phyloP scores from a whole-genome alignment of 2,888 invertebrate genomes.

The Acanthacorydalis orientalis region DNA sequence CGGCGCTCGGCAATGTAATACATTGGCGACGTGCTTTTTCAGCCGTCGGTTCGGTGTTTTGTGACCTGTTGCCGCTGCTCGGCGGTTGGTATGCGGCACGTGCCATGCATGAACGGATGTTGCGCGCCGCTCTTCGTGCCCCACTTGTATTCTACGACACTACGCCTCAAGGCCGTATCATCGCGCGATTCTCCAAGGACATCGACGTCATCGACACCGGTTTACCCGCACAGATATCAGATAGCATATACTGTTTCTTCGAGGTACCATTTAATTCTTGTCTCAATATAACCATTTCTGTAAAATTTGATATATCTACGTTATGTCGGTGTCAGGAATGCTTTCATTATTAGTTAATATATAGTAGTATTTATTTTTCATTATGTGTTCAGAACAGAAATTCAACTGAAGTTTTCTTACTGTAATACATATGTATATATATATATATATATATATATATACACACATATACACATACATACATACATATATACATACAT shows the following conservation, averaged over 20 bases:
- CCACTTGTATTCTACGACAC: slow-evolving; percentile 65
- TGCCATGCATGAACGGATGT: slow-evolving; percentile 37
- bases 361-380: neutral
- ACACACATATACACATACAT: neutral
- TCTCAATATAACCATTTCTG: slow-evolving; percentile 1
- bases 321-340: neutral
- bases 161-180: slow-evolving; percentile 58
- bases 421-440: neutral
- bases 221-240: slow-evolving; percentile 39
- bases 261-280: slow-evolving; percentile 38
- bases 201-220: slow-evolving; percentile 53
- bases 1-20: too few relatives aligned
- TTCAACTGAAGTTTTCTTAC: neutral
- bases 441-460: neutral
- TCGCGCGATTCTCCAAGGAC: slow-evolving; percentile 61
- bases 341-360: neutral
- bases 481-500: neutral
- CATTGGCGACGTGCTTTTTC: slow-evolving; percentile 17
- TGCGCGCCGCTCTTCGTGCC: slow-evolving; percentile 43
- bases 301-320: neutral
- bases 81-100: slow-evolving; percentile 47
- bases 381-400: neutral
- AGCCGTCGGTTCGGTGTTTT: slow-evolving; percentile 32
- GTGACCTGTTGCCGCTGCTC: slow-evolving; percentile 34
- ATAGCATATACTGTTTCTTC: slow-evolving; percentile 51